Percentiles rank a stretch among this genome's conserved stretches.
phyloP scores from a whole-genome alignment of 2,797 vertebrate genomes.

The Macropodus opercularis region DNA sequence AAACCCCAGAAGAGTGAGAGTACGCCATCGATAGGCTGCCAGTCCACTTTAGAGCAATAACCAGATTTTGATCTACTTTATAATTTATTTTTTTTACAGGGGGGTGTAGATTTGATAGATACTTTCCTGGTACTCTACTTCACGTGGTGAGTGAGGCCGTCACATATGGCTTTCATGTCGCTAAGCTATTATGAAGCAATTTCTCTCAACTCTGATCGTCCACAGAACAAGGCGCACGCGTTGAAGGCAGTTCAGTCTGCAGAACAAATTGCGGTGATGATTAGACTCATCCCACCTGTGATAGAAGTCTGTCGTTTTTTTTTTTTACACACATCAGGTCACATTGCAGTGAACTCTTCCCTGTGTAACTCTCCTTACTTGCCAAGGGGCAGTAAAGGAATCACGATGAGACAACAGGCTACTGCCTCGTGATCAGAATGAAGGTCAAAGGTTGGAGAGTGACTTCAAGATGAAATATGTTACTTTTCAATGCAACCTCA shows the following conservation, averaged over 20 bases:
- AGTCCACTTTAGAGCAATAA: too few species aligned
- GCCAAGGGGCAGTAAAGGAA: conserved; percentile 12
- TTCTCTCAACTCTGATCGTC: too few species aligned
- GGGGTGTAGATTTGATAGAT: too few species aligned
- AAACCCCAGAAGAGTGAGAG: too few species aligned
- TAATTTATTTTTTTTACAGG: too few species aligned
- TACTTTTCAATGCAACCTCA: conserved; percentile 4
- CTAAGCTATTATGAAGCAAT: too few species aligned
- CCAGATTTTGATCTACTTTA: too few species aligned
- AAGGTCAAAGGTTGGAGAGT: conserved; percentile 8
- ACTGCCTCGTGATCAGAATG: conserved; percentile 12
- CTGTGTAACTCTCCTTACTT: neutral
- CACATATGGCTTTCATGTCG: too few species aligned
- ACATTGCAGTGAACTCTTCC: conserved; percentile 9
- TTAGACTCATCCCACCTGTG: neutral
- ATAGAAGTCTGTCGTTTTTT: conserved; percentile 22
- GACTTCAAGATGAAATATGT: conserved; percentile 16
- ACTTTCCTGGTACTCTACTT: too few species aligned
- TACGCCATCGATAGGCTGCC: too few species aligned
- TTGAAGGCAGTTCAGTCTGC: conserved; percentile 7
- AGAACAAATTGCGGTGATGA: conserved; percentile 8
- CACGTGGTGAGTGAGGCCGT: too few species aligned
- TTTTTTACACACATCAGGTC: conserved; percentile 6
- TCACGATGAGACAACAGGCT: conserved; percentile 11
- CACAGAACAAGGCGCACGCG: neutral